Evolutionary conservation across 1,140 invertebrate species (phyloP).

Genomic region (Dreissena rostriformis): DNA sequence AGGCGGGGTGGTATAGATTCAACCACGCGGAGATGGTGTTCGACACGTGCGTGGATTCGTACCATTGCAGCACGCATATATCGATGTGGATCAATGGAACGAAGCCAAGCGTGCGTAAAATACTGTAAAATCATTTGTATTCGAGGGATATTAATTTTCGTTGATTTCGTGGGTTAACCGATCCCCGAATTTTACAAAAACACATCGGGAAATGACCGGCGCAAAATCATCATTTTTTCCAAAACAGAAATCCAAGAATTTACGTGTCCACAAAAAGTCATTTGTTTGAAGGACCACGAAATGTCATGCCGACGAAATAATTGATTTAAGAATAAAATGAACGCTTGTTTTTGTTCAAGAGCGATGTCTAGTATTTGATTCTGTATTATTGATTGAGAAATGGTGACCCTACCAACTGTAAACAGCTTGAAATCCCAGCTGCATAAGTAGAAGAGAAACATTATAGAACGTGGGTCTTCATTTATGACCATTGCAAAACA

Average conservation of each 20-base stretch:
- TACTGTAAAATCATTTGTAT: too few species aligned
- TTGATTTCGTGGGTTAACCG: too few species aligned
- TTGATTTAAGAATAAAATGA: too few species aligned
- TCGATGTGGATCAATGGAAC: constrained; percentile 28
- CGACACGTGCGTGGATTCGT: not conserved
- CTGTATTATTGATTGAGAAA: not conserved
- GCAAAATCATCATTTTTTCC: too few species aligned
- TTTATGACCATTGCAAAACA: too few species aligned
- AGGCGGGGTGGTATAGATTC: constrained; percentile 13
- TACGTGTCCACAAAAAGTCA: too few species aligned
- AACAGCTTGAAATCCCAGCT: not conserved
- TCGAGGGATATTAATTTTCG: not conserved
- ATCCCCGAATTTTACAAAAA: too few species aligned
- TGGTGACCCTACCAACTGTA: not conserved
- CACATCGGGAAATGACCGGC: too few species aligned
- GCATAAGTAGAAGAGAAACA: not conserved
- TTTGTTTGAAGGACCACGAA: too few species aligned
- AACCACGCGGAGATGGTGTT: constrained; percentile 17
- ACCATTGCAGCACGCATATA: constrained; percentile 35
- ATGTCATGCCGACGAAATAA: too few species aligned
- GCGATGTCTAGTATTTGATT: not conserved
- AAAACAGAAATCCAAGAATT: too few species aligned
- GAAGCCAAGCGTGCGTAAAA: constrained; percentile 2
- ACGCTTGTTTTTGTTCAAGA: not conserved
- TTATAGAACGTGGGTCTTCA: too few species aligned